Evolutionary conservation across 2,797 vertebrate species (phyloP).

Genomic region (Darevskia nairensis): DNA sequence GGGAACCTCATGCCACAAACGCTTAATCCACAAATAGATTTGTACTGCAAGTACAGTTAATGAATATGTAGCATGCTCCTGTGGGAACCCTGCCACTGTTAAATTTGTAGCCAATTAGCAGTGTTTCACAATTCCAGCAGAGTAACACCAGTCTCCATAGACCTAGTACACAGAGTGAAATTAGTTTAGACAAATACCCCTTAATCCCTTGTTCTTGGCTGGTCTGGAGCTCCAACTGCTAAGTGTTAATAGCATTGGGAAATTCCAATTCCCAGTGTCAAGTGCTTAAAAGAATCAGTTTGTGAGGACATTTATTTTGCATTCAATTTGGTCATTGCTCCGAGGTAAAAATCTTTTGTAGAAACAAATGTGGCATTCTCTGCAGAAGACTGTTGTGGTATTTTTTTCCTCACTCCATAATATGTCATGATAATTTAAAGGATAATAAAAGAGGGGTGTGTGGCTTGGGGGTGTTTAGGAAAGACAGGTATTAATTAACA

Average conservation of each 20-base stretch:
- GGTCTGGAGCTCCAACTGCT: conserved; percentile 78
- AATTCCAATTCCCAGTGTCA: conserved; percentile 82
- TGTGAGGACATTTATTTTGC: conserved; percentile 77
- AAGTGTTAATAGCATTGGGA: conserved; percentile 81
- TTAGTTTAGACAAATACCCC: conserved; percentile 84
- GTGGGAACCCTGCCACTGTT: conserved; percentile 80
- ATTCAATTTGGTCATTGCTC: conserved; percentile 78
- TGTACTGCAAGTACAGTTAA: neutral
- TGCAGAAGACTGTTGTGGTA: conserved; percentile 36
- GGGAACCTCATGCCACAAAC: neutral
- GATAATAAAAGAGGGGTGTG: neutral
- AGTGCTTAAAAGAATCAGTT: conserved; percentile 78
- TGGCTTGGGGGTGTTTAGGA: neutral
- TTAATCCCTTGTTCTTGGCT: conserved; percentile 84
- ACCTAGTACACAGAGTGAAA: conserved; percentile 79
- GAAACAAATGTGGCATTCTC: conserved; percentile 66
- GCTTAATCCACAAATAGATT: neutral
- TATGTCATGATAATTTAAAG: neutral
- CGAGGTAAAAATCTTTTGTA: conserved; percentile 70
- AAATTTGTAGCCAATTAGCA: conserved; percentile 85
- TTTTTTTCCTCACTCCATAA: conserved; percentile 5
- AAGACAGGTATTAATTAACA: neutral
- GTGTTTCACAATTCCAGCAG: conserved; percentile 82
- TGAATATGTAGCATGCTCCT: conserved; percentile 53
- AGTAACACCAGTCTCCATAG: conserved; percentile 82